Evolutionary conservation across 35 echinoderm and acorn worm species (phyloP).

Genomic region (Acanthaster planci): DNA sequence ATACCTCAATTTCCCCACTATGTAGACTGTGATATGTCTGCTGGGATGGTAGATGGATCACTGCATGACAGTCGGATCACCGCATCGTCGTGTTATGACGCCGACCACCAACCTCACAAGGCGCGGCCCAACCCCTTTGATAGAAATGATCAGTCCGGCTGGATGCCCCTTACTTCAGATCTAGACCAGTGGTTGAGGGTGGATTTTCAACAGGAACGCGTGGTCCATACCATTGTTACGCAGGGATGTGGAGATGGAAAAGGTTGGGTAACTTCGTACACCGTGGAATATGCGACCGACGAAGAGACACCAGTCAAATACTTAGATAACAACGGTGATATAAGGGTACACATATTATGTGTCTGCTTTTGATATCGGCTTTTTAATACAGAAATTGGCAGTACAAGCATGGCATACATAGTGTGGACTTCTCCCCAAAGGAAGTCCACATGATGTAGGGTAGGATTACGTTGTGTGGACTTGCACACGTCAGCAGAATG

Average conservation of each 20-base stretch:
- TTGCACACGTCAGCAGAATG: too few relatives aligned
- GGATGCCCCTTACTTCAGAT: constrained; percentile 1
- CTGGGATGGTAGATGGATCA: constrained; percentile 1
- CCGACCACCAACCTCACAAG: not conserved
- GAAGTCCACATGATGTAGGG: too few relatives aligned
- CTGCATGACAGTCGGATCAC: constrained; percentile 14
- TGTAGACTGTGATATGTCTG: constrained; percentile 21
- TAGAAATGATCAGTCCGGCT: not conserved
- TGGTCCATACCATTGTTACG: constrained; percentile 21
- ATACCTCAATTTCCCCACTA: too few relatives aligned
- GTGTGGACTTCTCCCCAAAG: too few relatives aligned
- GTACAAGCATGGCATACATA: too few relatives aligned
- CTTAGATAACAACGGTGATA: not conserved
- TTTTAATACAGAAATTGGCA: too few relatives aligned
- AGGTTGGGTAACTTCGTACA: constrained; percentile 17
- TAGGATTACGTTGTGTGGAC: too few relatives aligned
- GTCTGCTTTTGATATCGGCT: not conserved
- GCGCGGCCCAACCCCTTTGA: constrained; percentile 16
- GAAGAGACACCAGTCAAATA: not conserved
- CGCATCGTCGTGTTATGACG: not conserved
- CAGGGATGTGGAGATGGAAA: constrained; percentile 15
- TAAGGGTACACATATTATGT: not conserved
- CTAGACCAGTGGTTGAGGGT: constrained; percentile 1
- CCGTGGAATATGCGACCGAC: not conserved
- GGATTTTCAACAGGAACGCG: not conserved